Evolutionary conservation across 1,140 invertebrate genomes (phyloP).

Genomic region (Whitmania pigra): DNA sequence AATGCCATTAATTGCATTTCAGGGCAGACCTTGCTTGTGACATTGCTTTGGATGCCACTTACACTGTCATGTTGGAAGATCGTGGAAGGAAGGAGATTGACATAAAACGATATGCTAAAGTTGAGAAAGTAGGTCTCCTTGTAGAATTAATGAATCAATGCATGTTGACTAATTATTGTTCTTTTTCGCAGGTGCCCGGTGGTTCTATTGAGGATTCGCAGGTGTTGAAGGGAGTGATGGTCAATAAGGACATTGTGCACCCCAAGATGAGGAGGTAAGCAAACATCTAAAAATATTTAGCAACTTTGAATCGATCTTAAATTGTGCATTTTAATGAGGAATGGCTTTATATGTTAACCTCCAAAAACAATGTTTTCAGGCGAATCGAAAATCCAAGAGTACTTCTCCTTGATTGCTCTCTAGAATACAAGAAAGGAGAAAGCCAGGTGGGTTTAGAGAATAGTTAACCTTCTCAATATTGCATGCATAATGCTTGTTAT

Average conservation of each 20-base stretch:
- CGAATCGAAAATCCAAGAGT: constrained; percentile 91
- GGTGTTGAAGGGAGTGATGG: constrained; percentile 89
- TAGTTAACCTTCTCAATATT: not conserved
- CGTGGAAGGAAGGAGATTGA: constrained; percentile 79
- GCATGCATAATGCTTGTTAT: not conserved
- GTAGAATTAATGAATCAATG: not conserved
- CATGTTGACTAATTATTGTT: not conserved
- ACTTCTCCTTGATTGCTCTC: constrained; percentile 79
- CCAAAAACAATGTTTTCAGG: constrained; percentile 38
- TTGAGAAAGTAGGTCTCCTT: constrained; percentile 61
- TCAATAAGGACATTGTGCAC: constrained; percentile 98
- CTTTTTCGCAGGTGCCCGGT: constrained; percentile 61
- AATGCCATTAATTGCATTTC: not conserved
- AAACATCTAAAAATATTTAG: constrained; percentile 6
- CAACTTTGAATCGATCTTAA: not conserved
- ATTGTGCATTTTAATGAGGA: not conserved
- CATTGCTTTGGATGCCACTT: constrained; percentile 87
- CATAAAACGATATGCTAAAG: constrained; percentile 93
- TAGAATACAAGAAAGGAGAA: constrained; percentile 99
- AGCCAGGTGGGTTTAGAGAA: constrained; percentile 52
- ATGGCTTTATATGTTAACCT: no score
- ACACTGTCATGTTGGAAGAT: constrained; percentile 75
- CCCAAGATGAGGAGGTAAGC: constrained; percentile 71
- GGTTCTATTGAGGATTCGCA: constrained; percentile 84
- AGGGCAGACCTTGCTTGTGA: constrained; percentile 75